Evolutionary conservation across 2,888 invertebrate species (phyloP).

Genomic region (Lasioglossum morio): DNA sequence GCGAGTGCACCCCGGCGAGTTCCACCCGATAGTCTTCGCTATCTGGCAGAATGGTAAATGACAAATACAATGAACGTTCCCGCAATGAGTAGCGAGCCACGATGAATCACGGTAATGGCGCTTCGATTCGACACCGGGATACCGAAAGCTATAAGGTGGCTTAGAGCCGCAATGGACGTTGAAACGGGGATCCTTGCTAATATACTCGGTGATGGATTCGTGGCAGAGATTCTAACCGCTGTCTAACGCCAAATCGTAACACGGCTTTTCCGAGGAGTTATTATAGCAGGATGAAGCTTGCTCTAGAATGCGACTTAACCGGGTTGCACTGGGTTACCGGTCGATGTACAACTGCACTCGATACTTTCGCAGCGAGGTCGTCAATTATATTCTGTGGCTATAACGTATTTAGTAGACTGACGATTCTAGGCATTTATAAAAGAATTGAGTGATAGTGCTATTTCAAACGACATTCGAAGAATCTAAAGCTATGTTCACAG

Average conservation of each 20-base stretch:
- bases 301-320: neutral
- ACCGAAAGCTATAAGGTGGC: conserved; percentile 8
- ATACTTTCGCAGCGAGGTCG: neutral
- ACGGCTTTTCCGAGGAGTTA: neutral
- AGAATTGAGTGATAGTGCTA: neutral
- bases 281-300: neutral
- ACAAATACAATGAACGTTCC: conserved; percentile 1
- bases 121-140: conserved; percentile 3
- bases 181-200: neutral
- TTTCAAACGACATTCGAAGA: too few relatives aligned
- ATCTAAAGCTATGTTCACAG: too few relatives aligned
- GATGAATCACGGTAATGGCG: conserved; percentile 3
- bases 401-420: neutral
- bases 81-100: neutral
- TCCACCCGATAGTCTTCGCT: neutral
- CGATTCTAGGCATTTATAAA: neutral
- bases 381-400: neutral
- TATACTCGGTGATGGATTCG: neutral
- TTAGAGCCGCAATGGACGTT: neutral
- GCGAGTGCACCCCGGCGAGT: conserved; percentile 11
- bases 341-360: neutral
- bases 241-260: neutral
- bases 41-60: conserved; percentile 20
- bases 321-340: neutral
- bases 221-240: neutral